These are phyloP conservation scores for Morpho achilles DNA, from an alignment of 2,888 invertebrate genomes.

Conservation along the genomic window DNA sequence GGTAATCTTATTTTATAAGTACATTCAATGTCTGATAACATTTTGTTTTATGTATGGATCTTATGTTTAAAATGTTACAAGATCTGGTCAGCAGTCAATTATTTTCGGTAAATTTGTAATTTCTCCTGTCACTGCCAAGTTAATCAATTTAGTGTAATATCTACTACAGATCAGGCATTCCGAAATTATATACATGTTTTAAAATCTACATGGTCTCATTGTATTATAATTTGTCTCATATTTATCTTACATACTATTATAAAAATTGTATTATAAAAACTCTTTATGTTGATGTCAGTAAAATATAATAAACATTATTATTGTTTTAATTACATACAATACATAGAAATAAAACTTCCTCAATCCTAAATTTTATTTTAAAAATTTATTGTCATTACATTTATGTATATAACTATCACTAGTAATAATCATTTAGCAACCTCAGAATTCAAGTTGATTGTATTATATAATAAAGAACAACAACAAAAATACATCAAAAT, in stretches of 20 bases:
- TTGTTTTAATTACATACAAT: slow-evolving; percentile 3
- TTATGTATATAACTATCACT: background rate
- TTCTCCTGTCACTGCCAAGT: slow-evolving; percentile 64
- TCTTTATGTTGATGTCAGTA: slow-evolving; percentile 67
- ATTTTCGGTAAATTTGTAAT: slow-evolving; percentile 23
- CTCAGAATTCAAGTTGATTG: too few relatives aligned
- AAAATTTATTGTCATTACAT: slow-evolving; percentile 5
- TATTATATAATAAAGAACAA: too few relatives aligned
- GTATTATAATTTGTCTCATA: slow-evolving; percentile 72
- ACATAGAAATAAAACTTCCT: slow-evolving; percentile 9
- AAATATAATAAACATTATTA: slow-evolving; percentile 51
- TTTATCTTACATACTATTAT: slow-evolving; percentile 63
- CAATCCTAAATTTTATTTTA: background rate
- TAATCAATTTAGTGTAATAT: slow-evolving; percentile 38
- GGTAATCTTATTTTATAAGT: slow-evolving; percentile 19
- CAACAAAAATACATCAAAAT: too few relatives aligned
- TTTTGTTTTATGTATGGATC: slow-evolving; percentile 6
- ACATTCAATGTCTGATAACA: slow-evolving; percentile 14
- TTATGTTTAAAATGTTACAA: slow-evolving; percentile 22
- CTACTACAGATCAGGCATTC: slow-evolving; percentile 50
- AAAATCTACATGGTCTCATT: slow-evolving; percentile 70
- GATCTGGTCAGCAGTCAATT: slow-evolving; percentile 22
- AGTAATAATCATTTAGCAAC: too few relatives aligned
- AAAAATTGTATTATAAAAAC: slow-evolving; percentile 66
- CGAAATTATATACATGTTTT: slow-evolving; percentile 59